Percentiles rank a stretch among this genome's conserved stretches.
These are phyloP conservation scores for Amphiura filiformis DNA, from an alignment of 35 echinoderm and acorn worm genomes.

Conservation along the genomic window DNA sequence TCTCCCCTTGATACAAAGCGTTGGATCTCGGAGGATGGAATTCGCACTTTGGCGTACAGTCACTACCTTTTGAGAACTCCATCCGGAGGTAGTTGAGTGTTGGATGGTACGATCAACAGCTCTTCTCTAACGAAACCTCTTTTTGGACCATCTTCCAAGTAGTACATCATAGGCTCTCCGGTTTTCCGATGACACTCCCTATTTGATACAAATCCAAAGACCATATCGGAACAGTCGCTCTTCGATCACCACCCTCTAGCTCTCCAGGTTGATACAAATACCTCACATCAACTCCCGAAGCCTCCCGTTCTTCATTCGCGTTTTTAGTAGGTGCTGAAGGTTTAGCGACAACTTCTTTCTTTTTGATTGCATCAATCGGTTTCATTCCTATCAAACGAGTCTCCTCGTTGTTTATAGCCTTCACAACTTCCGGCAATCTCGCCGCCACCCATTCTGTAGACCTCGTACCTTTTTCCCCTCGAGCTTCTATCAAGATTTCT, in stretches of 20 bases:
- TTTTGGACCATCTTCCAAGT: not conserved
- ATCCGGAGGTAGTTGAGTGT: too few relatives aligned
- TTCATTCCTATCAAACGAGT: not conserved
- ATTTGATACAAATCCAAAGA: not conserved
- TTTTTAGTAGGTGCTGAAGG: not conserved
- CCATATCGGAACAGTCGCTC: constrained; percentile 5
- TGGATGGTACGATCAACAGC: too few relatives aligned
- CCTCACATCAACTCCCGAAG: not conserved
- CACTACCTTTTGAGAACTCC: too few relatives aligned
- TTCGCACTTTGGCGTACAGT: too few relatives aligned
- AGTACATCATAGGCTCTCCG: constrained; percentile 18
- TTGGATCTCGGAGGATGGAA: not conserved
- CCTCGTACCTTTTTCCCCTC: not conserved
- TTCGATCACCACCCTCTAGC: not conserved
- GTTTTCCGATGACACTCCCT: not conserved
- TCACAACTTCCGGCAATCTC: not conserved
- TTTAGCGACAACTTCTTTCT: not conserved
- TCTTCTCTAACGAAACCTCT: not conserved
- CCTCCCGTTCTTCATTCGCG: not conserved
- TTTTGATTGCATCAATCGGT: not conserved
- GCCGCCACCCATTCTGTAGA: constrained; percentile 13
- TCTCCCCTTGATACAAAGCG: not conserved
- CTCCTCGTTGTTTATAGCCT: not conserved
- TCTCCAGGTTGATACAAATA: constrained; percentile 8
- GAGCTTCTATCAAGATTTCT: not conserved